Evolutionary conservation across 2,113 vertebrate genomes (phyloP), one percentile per base, ranked within the genome.

Genomic region (Formicarius rufipectus): DNA sequence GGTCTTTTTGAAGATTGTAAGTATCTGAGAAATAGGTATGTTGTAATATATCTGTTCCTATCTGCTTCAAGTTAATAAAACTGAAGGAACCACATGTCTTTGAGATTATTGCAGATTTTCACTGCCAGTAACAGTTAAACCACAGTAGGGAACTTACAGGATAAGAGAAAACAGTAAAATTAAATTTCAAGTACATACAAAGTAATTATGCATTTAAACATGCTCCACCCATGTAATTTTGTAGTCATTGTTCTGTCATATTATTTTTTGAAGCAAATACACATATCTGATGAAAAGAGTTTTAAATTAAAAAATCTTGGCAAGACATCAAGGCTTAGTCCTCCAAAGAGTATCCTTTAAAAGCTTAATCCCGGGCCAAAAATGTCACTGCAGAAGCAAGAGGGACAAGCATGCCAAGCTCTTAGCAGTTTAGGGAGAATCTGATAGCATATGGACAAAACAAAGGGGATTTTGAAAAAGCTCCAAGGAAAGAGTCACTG

Each of bases 121-220:
- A n/a, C 40, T 72, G 59, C 37, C 79, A 90, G 87, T 76, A 93
- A 91, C 56, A 87, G 89, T 92, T 92, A 95, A 68, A 49, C 4
- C 84, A 69, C 84, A 95, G 68, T 28, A 62, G 47, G 80, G 39
- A 87, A 45, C 23, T 62, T 80, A 31, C 1, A 7, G 53, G 44
- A 42, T 89, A 89, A 14, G 21, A 87, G 28, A 85, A 84, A 79
- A 87, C 4, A 47, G 56, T 17, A 84, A 66, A 87, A 89, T 62
- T 64, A 78, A 75, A 87, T 91, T 78, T 87, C 49, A 87, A 81
- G n/a, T 64, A 52, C 64, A 79, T 71, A 62, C 7, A 71, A 91
- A 71, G 11, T 91, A 94, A 72, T 67, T 47, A 92, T 39, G 55
- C 5, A 37, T 71, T 94, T 84, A 68, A 95, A 89, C 21, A 28